These are phyloP conservation scores for Alauda arvensis DNA, from an alignment of 2,797 vertebrate genomes.

Conservation along the genomic window DNA sequence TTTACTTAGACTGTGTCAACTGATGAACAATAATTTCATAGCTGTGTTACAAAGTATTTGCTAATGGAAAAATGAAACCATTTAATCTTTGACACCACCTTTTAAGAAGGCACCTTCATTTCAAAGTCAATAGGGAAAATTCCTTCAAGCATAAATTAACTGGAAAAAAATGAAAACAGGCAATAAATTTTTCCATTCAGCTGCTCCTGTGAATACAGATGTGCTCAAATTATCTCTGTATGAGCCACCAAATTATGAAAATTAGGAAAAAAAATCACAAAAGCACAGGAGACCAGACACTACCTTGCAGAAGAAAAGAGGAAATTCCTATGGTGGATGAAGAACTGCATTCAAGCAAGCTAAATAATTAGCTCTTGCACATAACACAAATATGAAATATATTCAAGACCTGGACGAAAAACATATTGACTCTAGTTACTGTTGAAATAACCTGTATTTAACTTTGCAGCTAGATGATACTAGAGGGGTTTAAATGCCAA, in stretches of 20 bases:
- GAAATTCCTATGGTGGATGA: neutral
- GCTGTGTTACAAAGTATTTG: neutral
- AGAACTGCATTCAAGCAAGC: neutral
- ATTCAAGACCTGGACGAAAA: neutral
- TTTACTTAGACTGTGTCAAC: neutral
- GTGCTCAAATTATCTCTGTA: neutral
- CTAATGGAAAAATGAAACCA: neutral
- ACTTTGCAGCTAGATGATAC: neutral
- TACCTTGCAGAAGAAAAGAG: neutral
- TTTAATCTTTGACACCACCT: conserved; percentile 1
- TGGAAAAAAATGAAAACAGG: neutral
- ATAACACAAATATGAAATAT: neutral
- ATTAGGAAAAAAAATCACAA: neutral
- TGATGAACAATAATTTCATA: neutral
- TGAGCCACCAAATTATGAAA: neutral
- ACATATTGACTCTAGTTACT: neutral
- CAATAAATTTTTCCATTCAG: neutral
- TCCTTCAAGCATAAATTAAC: neutral
- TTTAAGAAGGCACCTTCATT: conserved; percentile 8
- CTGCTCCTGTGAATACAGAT: neutral
- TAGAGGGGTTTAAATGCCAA: neutral
- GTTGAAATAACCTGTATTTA: neutral
- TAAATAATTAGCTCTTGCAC: neutral
- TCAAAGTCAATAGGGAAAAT: conserved; percentile 1
- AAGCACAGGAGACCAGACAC: neutral